Base-by-base conservation (phyloP, 2,113 vertebrate species). In the Pampusana beccarii region DNA sequence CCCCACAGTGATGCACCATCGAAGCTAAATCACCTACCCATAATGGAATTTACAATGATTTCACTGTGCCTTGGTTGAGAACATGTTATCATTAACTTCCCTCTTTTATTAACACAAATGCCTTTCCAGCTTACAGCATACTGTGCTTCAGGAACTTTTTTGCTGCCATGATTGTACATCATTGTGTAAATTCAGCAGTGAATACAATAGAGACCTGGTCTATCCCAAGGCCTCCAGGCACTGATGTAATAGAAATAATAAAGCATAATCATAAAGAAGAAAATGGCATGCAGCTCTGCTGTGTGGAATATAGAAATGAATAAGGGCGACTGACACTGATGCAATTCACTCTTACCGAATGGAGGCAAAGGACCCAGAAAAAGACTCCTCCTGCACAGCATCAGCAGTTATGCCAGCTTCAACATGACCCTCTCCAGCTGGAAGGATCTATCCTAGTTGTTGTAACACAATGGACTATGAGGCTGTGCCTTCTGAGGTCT, bases 161-260 rank as follows among this genome's bases (percentile, higher is more conserved):
- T 78, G 38, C 80, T 96, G 93, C 91, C 77, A 87, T 21, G 73
- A 53, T 71, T 79, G 61, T 74, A 72, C 44, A 42, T 95, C 93
- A 96, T 91, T 75, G 84, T 87, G 87, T 95, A 96, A 96, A 93
- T 95, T 93, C 95, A 92, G 80, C 93, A 84, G 29, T 65, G 80
- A 96, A 86, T 65, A 95, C 91, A 96, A 89, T 79, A 87, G 60
- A 92, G 80, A 92, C n/a, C 61, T 72, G 80, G 91, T 97, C 91
- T 97, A 95, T 87, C 93, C 84, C 94, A 84, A 95, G 95, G 84
- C 94, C 95, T 96, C 91, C 84, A 95, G 96, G 94, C 96, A 92
- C 84, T 96, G 89, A 95, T 84, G 93, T 95, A 95, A 97, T 94
- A 95, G 93, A 88, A 96, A 91, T 89, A 97, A 95, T 93, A 91